Evolutionary conservation across 2,113 vertebrate genomes (phyloP).

Genomic region (Thryonomys swinderianus): DNA sequence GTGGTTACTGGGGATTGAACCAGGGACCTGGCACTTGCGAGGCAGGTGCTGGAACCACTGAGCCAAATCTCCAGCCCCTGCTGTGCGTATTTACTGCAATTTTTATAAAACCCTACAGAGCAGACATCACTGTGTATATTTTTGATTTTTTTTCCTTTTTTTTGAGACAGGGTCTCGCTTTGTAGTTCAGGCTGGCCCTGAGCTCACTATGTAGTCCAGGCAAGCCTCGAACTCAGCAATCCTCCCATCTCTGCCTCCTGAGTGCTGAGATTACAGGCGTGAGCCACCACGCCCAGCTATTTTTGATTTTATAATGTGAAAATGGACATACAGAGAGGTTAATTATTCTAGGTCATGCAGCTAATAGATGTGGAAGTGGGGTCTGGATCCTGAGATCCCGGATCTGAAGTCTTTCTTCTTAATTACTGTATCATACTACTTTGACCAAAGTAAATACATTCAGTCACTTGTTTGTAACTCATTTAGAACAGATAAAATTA

Average conservation of each 20-base stretch:
- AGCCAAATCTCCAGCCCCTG: no score
- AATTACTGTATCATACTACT: background rate
- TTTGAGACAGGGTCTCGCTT: no score
- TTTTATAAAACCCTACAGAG: background rate
- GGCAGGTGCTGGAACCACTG: no score
- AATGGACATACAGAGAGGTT: slow-evolving; percentile 1
- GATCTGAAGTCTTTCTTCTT: background rate
- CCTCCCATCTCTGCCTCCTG: no score
- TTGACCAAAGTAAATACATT: slow-evolving; percentile 7
- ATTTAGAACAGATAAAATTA: background rate
- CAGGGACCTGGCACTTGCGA: no score
- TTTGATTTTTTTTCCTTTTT: no score
- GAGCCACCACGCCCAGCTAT: no score
- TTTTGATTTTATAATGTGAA: slow-evolving; percentile 49
- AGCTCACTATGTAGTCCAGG: no score
- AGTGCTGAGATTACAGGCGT: no score
- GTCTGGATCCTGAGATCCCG: background rate
- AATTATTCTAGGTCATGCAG: slow-evolving; percentile 37
- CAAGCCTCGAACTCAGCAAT: no score
- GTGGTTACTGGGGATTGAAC: no score
- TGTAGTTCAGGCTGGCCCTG: no score
- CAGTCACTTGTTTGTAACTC: background rate
- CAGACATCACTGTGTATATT: background rate
- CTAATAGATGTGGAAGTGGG: background rate
- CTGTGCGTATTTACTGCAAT: background rate